These are phyloP conservation scores for Calliopsis andreniformis DNA, from an alignment of 1,140 invertebrate genomes.

Conservation along the genomic window DNA sequence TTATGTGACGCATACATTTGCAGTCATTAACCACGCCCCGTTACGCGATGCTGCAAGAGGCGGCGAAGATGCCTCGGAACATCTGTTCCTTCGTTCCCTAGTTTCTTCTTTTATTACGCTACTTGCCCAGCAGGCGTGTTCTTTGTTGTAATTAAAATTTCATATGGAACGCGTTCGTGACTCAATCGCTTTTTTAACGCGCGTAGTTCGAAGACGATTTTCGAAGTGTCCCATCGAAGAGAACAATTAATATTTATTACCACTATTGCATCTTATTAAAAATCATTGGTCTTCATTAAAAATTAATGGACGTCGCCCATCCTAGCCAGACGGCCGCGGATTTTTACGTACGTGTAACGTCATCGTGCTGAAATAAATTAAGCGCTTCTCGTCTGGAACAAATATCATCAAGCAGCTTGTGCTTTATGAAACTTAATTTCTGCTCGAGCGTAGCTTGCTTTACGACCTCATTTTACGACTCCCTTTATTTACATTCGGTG, in stretches of 20 bases:
- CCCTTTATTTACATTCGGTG: neutral
- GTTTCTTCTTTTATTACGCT: neutral
- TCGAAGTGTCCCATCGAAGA: neutral
- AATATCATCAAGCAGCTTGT: neutral
- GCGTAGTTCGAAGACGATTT: neutral
- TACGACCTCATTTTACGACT: neutral
- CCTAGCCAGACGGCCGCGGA: too few relatives aligned
- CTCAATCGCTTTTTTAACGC: neutral
- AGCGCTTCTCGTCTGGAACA: neutral
- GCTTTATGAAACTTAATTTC: slow-evolving; percentile 31
- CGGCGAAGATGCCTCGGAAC: neutral
- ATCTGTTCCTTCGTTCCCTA: slow-evolving; percentile 1
- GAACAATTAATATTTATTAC: slow-evolving; percentile 28
- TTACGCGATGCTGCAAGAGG: neutral
- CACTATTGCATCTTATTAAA: slow-evolving; percentile 37
- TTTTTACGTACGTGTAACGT: neutral
- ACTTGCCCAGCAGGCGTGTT: neutral
- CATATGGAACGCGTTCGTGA: neutral
- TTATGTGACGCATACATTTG: slow-evolving; percentile 50
- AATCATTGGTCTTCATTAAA: slow-evolving; percentile 35
- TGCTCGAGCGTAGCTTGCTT: neutral
- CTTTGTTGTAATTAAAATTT: neutral
- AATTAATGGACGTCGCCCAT: slow-evolving; percentile 15
- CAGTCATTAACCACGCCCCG: slow-evolving; percentile 54
- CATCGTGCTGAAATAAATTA: neutral